Conservation (phyloP, 2,797 vertebrate species). For the Propithecus perrieri region DNA sequence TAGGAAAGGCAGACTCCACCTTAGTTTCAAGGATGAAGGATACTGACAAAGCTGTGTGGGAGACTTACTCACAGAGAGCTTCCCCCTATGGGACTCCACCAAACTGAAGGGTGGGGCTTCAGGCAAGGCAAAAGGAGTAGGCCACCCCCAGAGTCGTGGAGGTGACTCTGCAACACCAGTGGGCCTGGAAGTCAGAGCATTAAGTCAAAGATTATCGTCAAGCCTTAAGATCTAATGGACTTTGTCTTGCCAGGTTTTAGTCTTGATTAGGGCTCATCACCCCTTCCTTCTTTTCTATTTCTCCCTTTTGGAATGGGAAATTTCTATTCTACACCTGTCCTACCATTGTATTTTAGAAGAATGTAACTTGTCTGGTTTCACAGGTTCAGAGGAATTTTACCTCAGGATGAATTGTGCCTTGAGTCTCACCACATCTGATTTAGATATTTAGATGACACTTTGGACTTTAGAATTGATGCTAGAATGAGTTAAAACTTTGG, state of each 20-base stretch:
- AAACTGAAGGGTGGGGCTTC: neutral
- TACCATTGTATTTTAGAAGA: neutral
- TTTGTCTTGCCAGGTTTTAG: neutral
- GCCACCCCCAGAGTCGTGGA: neutral
- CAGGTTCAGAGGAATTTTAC: neutral
- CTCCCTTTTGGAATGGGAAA: neutral
- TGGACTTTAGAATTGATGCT: neutral
- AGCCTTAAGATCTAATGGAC: neutral
- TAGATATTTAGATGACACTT: neutral
- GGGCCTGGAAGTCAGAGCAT: no score
- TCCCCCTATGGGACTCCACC: neutral
- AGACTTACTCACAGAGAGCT: neutral
- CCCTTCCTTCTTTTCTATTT: neutral
- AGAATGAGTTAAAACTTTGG: neutral
- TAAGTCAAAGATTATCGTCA: neutral
- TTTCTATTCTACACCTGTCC: neutral
- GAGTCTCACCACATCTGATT: neutral
- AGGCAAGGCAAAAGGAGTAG: neutral
- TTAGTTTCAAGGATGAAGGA: neutral
- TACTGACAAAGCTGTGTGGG: neutral
- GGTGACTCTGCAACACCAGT: no score
- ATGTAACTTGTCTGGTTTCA: neutral
- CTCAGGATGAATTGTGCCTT: neutral
- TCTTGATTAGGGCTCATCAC: neutral
- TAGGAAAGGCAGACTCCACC: neutral